phyloP scores from a whole-genome alignment of 2,797 vertebrate genomes.

The Melanotaenia parkinsoni region DNA sequence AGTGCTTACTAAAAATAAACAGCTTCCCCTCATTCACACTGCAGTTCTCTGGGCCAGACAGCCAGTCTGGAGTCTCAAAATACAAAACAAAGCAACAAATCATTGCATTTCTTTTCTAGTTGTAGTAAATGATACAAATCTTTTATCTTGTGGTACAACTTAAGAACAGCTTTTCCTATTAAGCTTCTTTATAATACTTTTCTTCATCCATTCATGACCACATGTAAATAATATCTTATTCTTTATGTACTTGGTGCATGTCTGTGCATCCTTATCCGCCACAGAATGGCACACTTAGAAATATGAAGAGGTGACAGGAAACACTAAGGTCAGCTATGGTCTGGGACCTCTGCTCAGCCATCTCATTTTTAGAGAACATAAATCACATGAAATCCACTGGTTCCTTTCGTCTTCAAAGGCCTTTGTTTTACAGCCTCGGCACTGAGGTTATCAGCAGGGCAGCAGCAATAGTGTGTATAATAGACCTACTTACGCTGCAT shows the following conservation, averaged over 20 bases:
- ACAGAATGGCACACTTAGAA: conserved; percentile 15
- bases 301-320: conserved; percentile 69
- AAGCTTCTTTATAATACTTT: background rate
- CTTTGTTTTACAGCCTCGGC: conserved; percentile 74
- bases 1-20: conserved; percentile 57
- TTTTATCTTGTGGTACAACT: background rate
- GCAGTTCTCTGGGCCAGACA: conserved; percentile 43
- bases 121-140: background rate
- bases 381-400: conserved; percentile 73
- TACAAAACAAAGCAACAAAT: conserved; percentile 43
- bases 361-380: conserved; percentile 77
- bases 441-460: conserved; percentile 79
- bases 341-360: conserved; percentile 67
- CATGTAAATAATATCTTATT: background rate
- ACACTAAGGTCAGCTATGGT: conserved; percentile 74
- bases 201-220: background rate
- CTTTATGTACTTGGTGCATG: conserved; percentile 1
- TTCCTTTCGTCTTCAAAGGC: conserved; percentile 80
- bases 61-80: conserved; percentile 51
- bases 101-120: conserved; percentile 24
- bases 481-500: conserved; percentile 67
- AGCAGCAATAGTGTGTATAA: conserved; percentile 77
- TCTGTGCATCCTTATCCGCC: conserved; percentile 13
- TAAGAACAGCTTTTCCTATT: background rate
- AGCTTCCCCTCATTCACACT: conserved; percentile 74